Evolutionary conservation across 2,888 invertebrate genomes (phyloP), one percentile per base, ranked within the genome.

Genomic region (Drosophila setosimentum): DNA sequence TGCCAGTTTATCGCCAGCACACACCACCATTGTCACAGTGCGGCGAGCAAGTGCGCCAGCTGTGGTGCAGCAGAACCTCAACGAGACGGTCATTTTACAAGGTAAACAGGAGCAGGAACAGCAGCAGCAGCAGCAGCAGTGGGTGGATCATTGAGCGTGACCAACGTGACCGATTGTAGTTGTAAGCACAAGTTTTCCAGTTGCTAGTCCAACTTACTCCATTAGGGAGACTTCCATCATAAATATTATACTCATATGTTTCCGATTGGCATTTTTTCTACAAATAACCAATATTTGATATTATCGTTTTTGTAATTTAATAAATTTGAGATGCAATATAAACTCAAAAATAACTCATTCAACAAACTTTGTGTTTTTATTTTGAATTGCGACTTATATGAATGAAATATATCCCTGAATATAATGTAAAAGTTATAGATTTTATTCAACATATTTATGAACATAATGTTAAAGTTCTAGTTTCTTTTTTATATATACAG

Each of bases 21-120:
- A 85, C 72, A 93, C 92, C 29, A 91, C 92, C 50, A 92, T 92
- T 59, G 68, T 91, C 27, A 89, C 89, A 58, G 81, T 83, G 53
- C 71, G 86, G 4, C 53, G 88, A 27, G 54, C 76, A 0, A 83
- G 81, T 76, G 86, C 82, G 4, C 77, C 82, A 33, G 75, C 78
- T 18, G 42, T 50, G 54, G 62, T 76, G 49, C 80, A 74, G 16
- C 54, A 37, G 37, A 13, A 48, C 2, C 3, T 29, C 49, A 66
- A 59, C 45, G 51, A 60, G 37, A 76, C 74, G 1, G 45, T 74
- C 13, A 48, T 32, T 10, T 54, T 68, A 33, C 51, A 48, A 11
- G 29, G 11, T 40, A n/a, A 54, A 7, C 33, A 18, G 8, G 13
- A 33, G 21, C 45, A 32, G 29, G 24, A 51, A 2, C 21, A 45